Base-by-base conservation (phyloP, 2,113 vertebrate species). In the Paradisaea rubra region DNA sequence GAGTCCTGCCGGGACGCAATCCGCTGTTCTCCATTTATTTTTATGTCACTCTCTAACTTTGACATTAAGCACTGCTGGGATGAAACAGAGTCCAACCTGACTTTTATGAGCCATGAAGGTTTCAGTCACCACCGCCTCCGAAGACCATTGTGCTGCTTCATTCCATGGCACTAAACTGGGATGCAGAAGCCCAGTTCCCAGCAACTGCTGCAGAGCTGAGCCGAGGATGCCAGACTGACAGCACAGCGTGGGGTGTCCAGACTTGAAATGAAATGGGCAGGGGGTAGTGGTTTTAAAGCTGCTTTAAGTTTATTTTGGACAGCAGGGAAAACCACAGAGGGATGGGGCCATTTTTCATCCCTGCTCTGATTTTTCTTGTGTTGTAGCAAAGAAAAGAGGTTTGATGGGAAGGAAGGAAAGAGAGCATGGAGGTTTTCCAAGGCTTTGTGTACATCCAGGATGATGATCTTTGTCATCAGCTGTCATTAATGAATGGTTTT, bases 21-120 rank as follows among this genome's bases (percentile, higher is more conserved):
- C 83, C 42, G 15, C 66, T 41, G 39, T 86, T 92, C 94, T 78
- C 81, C 84, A 19, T 91, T 96, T 86, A 66, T 50, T 94, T 95
- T 89, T 66, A 71, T 81, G 81, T 56, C 19, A 8, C 72, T 94
- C 69, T 39, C 50, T 73, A 44, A 69, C 86, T 94, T 47, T 49
- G 64, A 35, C 83, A 84, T 86, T 30, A 91, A 83, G 94, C 81
- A 13, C 72, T 15, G 84, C 91, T 84, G 91, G 77, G 72, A 54
- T 8, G 81, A 54, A 84, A 89, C 80, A 5, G 89, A 63, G 69
- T 54, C 11, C 39, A 89, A 88, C 57, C 85, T 35, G 85, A 13
- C 39, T 11, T 89, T 96, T 91, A 81, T 61, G 91, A 92, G 68
- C 91, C 93, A 25, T 74, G 83, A 88, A 88, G 91, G 93, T 80